phyloP scores from a whole-genome alignment of 1,140 invertebrate genomes.

The Chionoecetes opilio region DNA sequence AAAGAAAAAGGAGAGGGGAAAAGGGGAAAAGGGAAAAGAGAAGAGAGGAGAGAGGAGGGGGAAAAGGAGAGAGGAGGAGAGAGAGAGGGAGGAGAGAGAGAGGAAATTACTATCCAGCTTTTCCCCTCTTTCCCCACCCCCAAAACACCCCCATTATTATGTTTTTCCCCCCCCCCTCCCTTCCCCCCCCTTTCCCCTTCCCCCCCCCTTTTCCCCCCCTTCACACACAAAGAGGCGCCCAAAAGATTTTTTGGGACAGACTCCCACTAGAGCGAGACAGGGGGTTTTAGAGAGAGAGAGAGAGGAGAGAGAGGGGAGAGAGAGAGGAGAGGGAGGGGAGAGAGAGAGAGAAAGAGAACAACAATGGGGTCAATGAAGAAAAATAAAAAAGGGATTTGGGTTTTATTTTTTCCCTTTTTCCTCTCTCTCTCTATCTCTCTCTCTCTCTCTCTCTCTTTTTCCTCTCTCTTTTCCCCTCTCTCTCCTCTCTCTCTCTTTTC shows the following conservation, averaged over 20 bases:
- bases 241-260: conserved; percentile 70
- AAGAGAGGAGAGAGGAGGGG: too few species aligned
- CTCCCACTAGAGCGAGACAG: conserved; percentile 57
- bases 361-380: not conserved
- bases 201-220: not conserved
- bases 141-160: too few species aligned
- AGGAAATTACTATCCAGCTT: not conserved
- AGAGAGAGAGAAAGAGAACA: not conserved
- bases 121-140: not conserved
- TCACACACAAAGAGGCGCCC: not conserved
- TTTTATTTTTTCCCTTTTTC: too few species aligned
- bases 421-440: not conserved
- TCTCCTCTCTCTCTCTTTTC: not conserved
- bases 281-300: conserved; percentile 24
- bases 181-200: not conserved
- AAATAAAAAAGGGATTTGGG: not conserved
- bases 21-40: too few species aligned
- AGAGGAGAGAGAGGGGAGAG: not conserved
- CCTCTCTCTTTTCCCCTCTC: not conserved
- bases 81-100: not conserved
- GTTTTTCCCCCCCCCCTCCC: too few species aligned
- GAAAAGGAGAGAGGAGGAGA: too few species aligned
- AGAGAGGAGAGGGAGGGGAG: not conserved
- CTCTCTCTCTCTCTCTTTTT: not conserved
- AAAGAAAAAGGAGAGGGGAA: too few species aligned